Percentiles rank a stretch among this genome's conserved stretches.
Evolutionary conservation across 92 coral and sea anemone species (phyloP).

Genomic region (Isaurus tuberculatus): DNA sequence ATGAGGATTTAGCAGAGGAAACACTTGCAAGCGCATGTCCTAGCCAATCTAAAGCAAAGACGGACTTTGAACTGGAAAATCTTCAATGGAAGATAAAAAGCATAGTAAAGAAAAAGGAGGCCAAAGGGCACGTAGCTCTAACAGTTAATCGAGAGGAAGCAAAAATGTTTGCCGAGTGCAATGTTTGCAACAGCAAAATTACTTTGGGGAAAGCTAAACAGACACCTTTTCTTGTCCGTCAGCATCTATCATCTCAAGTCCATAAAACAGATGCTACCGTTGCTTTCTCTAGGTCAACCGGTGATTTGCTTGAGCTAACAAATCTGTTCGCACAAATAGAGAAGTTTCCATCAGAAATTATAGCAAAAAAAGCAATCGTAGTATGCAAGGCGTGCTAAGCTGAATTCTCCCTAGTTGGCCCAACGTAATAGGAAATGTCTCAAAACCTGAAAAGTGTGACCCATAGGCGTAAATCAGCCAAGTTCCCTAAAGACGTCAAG

Average conservation of each 20-base stretch:
- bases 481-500: too few species aligned
- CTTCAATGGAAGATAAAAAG: too few species aligned
- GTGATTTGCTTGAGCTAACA: constrained; percentile 27
- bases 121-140: background rate
- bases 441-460: constrained; percentile 38
- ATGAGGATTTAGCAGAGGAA: background rate
- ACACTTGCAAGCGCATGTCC: background rate
- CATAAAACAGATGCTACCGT: constrained; percentile 43
- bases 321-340: constrained; percentile 40
- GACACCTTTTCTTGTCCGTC: constrained; percentile 44
- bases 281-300: constrained; percentile 28
- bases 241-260: constrained; percentile 47
- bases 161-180: background rate
- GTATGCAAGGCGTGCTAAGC: constrained; percentile 44
- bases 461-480: background rate
- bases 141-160: background rate
- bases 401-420: constrained; percentile 24
- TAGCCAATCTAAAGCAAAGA: too few species aligned
- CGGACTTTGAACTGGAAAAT: too few species aligned
- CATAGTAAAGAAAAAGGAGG: too few species aligned
- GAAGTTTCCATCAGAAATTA: constrained; percentile 33
- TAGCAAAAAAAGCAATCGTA: constrained; percentile 33
- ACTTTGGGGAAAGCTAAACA: constrained; percentile 13
- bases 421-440: constrained; percentile 42
- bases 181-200: background rate